phyloP scores from a whole-genome alignment of 2,888 invertebrate genomes.

The Cryptocephalus primarius region DNA sequence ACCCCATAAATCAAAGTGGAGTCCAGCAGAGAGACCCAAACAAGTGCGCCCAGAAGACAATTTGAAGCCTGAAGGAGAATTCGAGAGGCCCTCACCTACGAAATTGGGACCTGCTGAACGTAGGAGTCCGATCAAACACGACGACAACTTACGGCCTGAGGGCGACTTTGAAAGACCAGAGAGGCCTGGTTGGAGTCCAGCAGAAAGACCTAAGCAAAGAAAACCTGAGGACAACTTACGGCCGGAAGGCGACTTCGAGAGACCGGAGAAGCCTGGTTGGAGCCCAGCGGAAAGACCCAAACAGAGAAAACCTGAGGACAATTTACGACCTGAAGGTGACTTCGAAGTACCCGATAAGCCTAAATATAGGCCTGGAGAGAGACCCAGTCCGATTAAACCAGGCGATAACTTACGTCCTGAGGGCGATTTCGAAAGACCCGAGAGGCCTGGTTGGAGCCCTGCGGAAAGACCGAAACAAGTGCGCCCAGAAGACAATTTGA shows the following conservation, averaged over 20 bases:
- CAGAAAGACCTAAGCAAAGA: slow-evolving; percentile 33
- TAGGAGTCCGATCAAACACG: slow-evolving; percentile 35
- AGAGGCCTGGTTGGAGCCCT: slow-evolving; percentile 27
- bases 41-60: slow-evolving; percentile 38
- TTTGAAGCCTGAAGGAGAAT: slow-evolving; percentile 35
- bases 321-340: slow-evolving; percentile 51
- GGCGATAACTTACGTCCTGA: slow-evolving; percentile 44
- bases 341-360: slow-evolving; percentile 38
- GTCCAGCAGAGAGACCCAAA: slow-evolving; percentile 27
- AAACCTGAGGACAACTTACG: slow-evolving; percentile 39
- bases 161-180: slow-evolving; percentile 43
- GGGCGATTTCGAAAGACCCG: slow-evolving; percentile 42
- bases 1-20: slow-evolving; percentile 30
- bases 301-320: slow-evolving; percentile 47
- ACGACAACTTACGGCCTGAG: slow-evolving; percentile 47
- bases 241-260: slow-evolving; percentile 40
- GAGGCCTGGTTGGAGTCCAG: slow-evolving; percentile 34
- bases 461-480: slow-evolving; percentile 50
- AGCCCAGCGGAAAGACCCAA: slow-evolving; percentile 38
- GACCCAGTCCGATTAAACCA: slow-evolving; percentile 40
- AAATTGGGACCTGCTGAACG: slow-evolving; percentile 30
- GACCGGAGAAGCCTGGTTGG: slow-evolving; percentile 32
- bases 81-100: slow-evolving; percentile 33
- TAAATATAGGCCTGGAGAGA: slow-evolving; percentile 39
- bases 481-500: slow-evolving; percentile 37